Evolutionary conservation across 2,113 vertebrate genomes (phyloP).

Genomic region (Mohoua ochrocephala): DNA sequence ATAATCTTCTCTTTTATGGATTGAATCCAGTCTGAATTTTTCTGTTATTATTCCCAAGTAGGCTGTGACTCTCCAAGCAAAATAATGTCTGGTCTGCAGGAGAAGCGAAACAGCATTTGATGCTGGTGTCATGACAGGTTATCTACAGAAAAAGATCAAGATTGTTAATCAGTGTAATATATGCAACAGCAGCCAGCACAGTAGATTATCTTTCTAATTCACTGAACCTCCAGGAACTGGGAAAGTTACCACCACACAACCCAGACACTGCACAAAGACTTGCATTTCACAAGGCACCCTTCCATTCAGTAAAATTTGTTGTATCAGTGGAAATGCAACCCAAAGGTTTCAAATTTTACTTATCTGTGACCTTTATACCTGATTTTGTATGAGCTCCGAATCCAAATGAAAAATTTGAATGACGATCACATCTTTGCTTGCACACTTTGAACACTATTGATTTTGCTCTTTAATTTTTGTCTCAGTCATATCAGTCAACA

Average conservation of each 20-base stretch:
- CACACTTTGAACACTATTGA: not conserved
- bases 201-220: not conserved
- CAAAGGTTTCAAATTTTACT: not conserved
- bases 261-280: not conserved
- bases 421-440: not conserved
- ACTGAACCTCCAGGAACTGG: not conserved
- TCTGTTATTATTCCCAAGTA: not conserved
- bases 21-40: not conserved
- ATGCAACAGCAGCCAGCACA: not conserved
- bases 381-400: not conserved
- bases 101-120: not conserved
- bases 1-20: not conserved
- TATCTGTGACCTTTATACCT: not conserved
- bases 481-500: not conserved
- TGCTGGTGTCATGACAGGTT: not conserved
- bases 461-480: constrained; percentile 19
- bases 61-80: not conserved
- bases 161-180: not conserved
- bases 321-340: not conserved
- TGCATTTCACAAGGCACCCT: not conserved
- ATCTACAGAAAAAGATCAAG: not conserved
- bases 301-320: not conserved
- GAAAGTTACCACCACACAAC: not conserved
- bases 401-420: not conserved
- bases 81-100: not conserved